These are phyloP conservation scores for Baryphthengus martii DNA, from an alignment of 2,113 vertebrate genomes.

Conservation along the genomic window DNA sequence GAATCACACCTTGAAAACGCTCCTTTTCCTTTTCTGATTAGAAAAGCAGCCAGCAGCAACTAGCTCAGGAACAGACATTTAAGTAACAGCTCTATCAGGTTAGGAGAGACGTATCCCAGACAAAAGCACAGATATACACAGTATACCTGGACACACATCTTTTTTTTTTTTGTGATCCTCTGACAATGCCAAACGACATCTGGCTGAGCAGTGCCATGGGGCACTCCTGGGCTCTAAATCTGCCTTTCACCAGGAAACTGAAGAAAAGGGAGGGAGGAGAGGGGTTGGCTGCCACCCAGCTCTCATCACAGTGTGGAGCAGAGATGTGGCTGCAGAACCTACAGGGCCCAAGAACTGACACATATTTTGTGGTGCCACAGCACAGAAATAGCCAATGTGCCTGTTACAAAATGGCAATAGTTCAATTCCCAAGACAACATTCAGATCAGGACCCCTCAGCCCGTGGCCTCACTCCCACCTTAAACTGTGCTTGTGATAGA, in stretches of 20 bases:
- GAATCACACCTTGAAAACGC: not conserved
- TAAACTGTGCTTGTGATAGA: not conserved
- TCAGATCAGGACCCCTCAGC: not conserved
- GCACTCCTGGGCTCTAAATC: not conserved
- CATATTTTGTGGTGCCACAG: not conserved
- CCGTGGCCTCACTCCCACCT: not conserved
- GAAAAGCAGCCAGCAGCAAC: not conserved
- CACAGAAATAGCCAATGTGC: not conserved
- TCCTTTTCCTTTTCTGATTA: not conserved
- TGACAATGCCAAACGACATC: not conserved
- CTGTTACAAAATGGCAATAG: not conserved
- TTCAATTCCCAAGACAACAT: not conserved
- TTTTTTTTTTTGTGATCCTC: not conserved
- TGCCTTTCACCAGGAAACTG: not conserved
- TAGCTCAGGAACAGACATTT: not conserved
- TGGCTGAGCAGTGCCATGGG: not conserved
- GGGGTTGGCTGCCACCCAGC: not conserved
- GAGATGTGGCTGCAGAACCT: not conserved
- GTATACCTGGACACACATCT: not conserved
- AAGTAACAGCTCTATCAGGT: not conserved
- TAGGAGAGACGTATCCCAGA: not conserved
- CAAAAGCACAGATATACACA: not conserved
- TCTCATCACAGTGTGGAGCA: fast-evolving
- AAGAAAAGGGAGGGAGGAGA: not conserved
- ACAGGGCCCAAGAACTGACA: not conserved